Conservation (phyloP, 2,888 invertebrate genomes). For the Amphipyra tragopoginis region DNA sequence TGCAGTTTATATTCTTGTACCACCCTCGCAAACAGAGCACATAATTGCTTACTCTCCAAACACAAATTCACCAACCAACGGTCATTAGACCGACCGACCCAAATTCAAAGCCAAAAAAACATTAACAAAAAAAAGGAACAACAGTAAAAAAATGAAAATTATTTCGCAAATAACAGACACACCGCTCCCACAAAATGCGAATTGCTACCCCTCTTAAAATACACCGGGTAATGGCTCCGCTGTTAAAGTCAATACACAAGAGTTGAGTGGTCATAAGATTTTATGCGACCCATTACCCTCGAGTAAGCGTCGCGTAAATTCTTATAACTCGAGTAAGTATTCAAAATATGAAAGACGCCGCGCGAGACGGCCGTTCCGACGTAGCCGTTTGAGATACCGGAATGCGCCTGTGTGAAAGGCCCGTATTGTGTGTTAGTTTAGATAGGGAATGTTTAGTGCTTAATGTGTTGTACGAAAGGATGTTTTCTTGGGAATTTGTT, state of each 20-base stretch:
- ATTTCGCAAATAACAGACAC: slow-evolving; percentile 55
- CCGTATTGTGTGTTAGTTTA: slow-evolving; percentile 55
- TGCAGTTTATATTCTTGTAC: too few species aligned
- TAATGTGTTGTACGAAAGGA: slow-evolving; percentile 49
- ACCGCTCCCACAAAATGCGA: slow-evolving; percentile 57
- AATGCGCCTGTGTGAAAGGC: slow-evolving; percentile 47
- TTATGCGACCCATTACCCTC: slow-evolving; percentile 85
- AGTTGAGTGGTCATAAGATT: slow-evolving; percentile 87
- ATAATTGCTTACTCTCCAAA: slow-evolving; percentile 31
- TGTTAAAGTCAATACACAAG: slow-evolving; percentile 87
- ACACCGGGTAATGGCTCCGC: slow-evolving; percentile 63
- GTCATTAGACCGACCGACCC: slow-evolving; percentile 21
- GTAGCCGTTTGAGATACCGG: slow-evolving; percentile 57
- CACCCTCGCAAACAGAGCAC: neutral
- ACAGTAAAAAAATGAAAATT: slow-evolving; percentile 52
- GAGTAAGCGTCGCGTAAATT: slow-evolving; percentile 88
- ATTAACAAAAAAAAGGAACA: slow-evolving; percentile 50
- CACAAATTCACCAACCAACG: slow-evolving; percentile 22
- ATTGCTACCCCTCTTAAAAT: slow-evolving; percentile 69
- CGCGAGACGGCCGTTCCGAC: slow-evolving; percentile 49
- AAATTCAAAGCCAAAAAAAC: slow-evolving; percentile 39
- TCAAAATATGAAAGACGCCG: slow-evolving; percentile 85
- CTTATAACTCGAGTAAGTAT: slow-evolving; percentile 88
- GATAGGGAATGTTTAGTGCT: slow-evolving; percentile 56
- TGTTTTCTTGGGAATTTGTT: slow-evolving; percentile 53